Conservation (phyloP, 64 coral and sea anemone genomes). For the Catalaphyllia jardinei region DNA sequence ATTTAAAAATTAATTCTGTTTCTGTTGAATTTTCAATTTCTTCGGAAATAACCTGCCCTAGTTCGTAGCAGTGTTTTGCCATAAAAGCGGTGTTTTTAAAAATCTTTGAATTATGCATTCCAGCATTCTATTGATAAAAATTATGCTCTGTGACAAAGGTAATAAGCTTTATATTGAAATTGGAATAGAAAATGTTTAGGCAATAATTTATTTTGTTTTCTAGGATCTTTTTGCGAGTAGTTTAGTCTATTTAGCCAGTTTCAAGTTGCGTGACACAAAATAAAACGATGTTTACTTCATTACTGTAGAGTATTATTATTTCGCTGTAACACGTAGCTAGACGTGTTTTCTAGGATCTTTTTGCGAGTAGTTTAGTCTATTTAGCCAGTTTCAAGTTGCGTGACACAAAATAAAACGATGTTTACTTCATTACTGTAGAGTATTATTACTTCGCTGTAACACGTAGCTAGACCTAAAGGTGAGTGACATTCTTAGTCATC, state of each 20-base stretch:
- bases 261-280: conserved; percentile 13
- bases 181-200: not conserved
- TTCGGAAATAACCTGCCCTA: not conserved
- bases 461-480: not conserved
- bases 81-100: conserved; percentile 19
- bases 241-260: conserved; percentile 29
- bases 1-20: not conserved
- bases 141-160: not conserved
- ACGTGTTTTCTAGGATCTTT: conserved; percentile 16
- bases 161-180: conserved; percentile 25
- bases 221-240: conserved; percentile 6
- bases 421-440: conserved; percentile 17
- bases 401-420: conserved; percentile 24
- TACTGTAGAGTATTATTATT: conserved; percentile 11
- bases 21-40: not conserved
- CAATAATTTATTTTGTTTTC: conserved; percentile 25
- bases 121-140: not conserved
- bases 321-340: not conserved
- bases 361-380: conserved; percentile 13
- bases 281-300: conserved; percentile 24
- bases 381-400: conserved; percentile 6
- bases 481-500: not conserved
- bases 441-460: conserved; percentile 22
- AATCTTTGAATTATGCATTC: not conserved
- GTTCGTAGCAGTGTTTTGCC: conserved; percentile 11